phyloP scores from a whole-genome alignment of 2,797 vertebrate genomes.

The Chaunax sp. region DNA sequence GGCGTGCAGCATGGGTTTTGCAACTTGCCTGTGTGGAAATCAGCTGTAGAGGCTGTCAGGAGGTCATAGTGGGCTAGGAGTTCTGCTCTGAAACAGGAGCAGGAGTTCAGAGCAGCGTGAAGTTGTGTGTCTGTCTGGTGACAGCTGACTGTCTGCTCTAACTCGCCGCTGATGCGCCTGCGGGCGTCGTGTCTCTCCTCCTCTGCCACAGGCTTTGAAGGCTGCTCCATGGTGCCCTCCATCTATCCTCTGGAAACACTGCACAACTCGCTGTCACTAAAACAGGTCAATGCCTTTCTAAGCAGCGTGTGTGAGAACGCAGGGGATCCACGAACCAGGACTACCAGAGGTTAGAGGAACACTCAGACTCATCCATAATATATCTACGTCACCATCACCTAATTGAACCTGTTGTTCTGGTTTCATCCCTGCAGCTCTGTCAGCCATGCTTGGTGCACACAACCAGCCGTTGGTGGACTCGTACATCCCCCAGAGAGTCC shows the following conservation, averaged over 20 bases:
- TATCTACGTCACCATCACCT: accelerated
- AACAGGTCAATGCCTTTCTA: slow-evolving; percentile 95
- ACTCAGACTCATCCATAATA: accelerated
- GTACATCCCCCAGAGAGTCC: slow-evolving; percentile 90
- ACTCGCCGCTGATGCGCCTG: slow-evolving; percentile 56
- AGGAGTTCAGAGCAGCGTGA: slow-evolving; percentile 31
- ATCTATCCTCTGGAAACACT: slow-evolving; percentile 98
- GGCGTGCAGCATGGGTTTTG: slow-evolving; percentile 63
- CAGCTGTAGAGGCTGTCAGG: slow-evolving; percentile 34
- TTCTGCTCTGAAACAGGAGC: slow-evolving; percentile 26
- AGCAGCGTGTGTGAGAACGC: slow-evolving; percentile 89
- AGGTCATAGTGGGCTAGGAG: slow-evolving; percentile 27
- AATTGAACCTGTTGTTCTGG: neutral
- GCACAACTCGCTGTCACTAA: slow-evolving; percentile 97
- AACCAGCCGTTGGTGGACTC: slow-evolving; percentile 88
- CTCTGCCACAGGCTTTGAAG: slow-evolving; percentile 92
- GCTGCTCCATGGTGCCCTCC: slow-evolving; percentile 99
- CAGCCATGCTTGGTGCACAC: slow-evolving; percentile 90
- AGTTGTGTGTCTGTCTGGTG: slow-evolving; percentile 14
- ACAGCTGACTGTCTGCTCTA: slow-evolving; percentile 3
- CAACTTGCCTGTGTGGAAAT: slow-evolving; percentile 55
- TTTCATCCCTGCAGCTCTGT: slow-evolving; percentile 72
- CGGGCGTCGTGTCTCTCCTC: slow-evolving; percentile 58
- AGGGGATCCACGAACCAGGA: slow-evolving; percentile 85
- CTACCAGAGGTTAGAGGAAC: slow-evolving; percentile 86